Conservation (phyloP, 2,797 vertebrate species). For the Sebastes nivosus region DNA sequence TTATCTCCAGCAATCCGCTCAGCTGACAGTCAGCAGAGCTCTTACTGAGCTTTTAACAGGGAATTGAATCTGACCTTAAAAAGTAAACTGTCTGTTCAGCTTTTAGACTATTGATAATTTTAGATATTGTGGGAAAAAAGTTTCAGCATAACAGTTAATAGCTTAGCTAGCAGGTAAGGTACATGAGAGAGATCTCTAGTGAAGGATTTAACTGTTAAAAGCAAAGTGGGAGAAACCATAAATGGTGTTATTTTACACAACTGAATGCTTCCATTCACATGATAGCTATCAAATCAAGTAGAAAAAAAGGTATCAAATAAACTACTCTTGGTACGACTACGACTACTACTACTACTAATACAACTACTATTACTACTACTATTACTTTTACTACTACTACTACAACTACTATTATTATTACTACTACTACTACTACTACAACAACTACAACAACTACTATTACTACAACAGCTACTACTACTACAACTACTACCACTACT, state of each 20-base stretch:
- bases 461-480: no score
- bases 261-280: no score
- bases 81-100: background rate
- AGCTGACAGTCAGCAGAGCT: conserved; percentile 60
- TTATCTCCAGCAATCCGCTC: conserved; percentile 28
- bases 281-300: no score
- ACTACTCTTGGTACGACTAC: no score
- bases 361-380: accelerated
- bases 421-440: no score
- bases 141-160: background rate
- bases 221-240: background rate
- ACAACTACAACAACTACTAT: no score
- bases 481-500: no score
- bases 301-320: no score
- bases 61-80: background rate
- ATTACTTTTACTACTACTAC: accelerated
- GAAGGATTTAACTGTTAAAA: background rate
- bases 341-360: no score
- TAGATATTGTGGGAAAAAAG: accelerated
- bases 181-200: background rate
- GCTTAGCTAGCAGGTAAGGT: no score
- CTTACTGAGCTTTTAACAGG: background rate
- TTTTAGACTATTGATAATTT: background rate
- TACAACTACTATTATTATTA: accelerated
- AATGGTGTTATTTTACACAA: no score